Base-by-base conservation (phyloP, 2,888 invertebrate genomes). In the Oxystoma pomonae region DNA sequence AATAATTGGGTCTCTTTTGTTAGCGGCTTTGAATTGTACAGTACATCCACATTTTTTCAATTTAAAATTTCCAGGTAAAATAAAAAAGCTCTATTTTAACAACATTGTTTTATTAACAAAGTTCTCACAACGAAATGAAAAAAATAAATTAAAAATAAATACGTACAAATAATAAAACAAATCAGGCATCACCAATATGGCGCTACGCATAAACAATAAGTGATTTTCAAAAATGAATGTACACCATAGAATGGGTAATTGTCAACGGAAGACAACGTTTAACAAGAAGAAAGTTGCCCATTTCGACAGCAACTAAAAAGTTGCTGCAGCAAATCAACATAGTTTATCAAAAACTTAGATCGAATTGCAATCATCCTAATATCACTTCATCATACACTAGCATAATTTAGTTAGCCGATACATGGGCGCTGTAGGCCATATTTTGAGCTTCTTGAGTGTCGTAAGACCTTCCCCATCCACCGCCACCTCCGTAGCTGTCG, bases 361-460 rank as follows among this genome's bases (percentile, higher is more conserved):
- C n/a, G n/a, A n/a, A n/a, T n/a, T n/a, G n/a, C n/a, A n/a, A n/a
- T n/a, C n/a, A n/a, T n/a, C n/a, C n/a, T n/a, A n/a, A n/a, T n/a
- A n/a, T n/a, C n/a, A n/a, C n/a, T n/a, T n/a, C n/a, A n/a, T n/a
- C 35, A 35, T 35, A 35, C 3, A 35, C 12, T 35, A 3, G 35
- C 35, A 35, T 35, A 35, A 35, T 35, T 35, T 70, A 72, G 62
- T 76, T 72, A n/a, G 75, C 65, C 18, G 83, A 83, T 67, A 81
- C 79, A 67, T 89, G 88, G 49, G 83, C 87, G 57, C 82, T 83
- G 75, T 87, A 89, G 2, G 88, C 89, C 74, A 89, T 73, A 55
- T 85, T 83, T 63, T 87, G 87, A 35, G 75, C 74, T 1, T 85
- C 83, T 66, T 83, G 73, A 9, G 74, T 74, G 19, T 79, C 74